Conservation (phyloP, 1,140 invertebrate species). For the Aphidius ervi region DNA sequence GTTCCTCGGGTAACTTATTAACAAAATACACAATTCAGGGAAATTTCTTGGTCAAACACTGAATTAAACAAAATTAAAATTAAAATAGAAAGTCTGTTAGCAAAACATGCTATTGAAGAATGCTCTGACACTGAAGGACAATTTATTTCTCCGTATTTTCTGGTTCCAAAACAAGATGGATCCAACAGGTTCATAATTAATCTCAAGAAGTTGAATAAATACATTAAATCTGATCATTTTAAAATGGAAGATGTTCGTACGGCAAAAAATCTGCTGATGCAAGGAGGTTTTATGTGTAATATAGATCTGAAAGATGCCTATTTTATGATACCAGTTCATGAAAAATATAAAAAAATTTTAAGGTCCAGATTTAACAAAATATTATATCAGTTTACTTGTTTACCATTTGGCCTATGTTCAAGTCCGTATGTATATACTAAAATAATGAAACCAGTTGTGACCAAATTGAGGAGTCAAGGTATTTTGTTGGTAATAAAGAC, state of each 20-base stretch:
- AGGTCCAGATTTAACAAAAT: slow-evolving; percentile 23
- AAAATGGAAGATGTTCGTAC: slow-evolving; percentile 23
- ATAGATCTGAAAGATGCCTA: slow-evolving; percentile 27
- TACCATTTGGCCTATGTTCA: slow-evolving; percentile 25
- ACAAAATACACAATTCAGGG: too few species aligned
- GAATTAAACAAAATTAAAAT: slow-evolving; percentile 23
- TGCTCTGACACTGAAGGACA: slow-evolving; percentile 12
- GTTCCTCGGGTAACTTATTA: slow-evolving; percentile 27
- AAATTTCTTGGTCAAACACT: too few species aligned
- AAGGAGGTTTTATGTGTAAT: slow-evolving; percentile 15
- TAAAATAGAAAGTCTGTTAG: slow-evolving; percentile 16
- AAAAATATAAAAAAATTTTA: slow-evolving; percentile 26
- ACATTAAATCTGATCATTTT: slow-evolving; percentile 21
- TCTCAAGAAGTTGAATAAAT: slow-evolving; percentile 22
- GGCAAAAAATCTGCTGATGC: slow-evolving; percentile 9
- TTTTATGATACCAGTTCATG: slow-evolving; percentile 23
- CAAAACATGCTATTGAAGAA: slow-evolving; percentile 17
- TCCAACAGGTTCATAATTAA: slow-evolving; percentile 24
- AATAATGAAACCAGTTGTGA: slow-evolving; percentile 29
- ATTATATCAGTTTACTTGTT: slow-evolving; percentile 25
- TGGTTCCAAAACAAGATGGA: slow-evolving; percentile 37
- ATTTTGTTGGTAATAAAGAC: slow-evolving; percentile 6
- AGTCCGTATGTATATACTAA: slow-evolving; percentile 28
- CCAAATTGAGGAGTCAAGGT: slow-evolving; percentile 8
- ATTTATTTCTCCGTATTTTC: slow-evolving; percentile 36